These are phyloP conservation scores for Anneissia japonica DNA, from an alignment of 35 echinoderm and acorn worm genomes.

Conservation along the genomic window DNA sequence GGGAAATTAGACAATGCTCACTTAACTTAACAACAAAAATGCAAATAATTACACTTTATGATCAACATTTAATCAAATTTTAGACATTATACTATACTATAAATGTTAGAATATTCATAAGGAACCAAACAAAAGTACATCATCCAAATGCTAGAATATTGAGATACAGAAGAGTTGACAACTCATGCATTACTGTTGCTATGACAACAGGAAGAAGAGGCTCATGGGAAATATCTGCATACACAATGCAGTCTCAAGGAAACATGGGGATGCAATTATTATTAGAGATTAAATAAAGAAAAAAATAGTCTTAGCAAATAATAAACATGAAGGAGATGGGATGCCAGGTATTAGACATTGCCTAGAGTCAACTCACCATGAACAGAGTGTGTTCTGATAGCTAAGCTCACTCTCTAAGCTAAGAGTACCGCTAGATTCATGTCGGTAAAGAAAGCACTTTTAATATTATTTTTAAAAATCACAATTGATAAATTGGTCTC, in stretches of 20 bases:
- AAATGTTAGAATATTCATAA: not conserved
- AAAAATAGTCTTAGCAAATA: not conserved
- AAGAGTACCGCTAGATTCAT: not conserved
- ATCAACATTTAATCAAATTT: no score
- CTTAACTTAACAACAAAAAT: no score
- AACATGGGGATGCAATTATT: no score
- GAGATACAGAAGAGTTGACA: not conserved
- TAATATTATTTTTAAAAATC: no score
- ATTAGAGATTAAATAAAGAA: no score
- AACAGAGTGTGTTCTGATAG: not conserved
- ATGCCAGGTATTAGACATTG: not conserved
- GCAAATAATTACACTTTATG: no score
- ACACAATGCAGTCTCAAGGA: no score
- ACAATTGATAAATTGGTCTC: no score
- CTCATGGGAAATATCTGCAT: not conserved
- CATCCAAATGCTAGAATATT: not conserved
- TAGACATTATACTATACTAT: no score
- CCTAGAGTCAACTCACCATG: not conserved
- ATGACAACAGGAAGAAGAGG: not conserved
- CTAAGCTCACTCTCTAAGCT: not conserved
- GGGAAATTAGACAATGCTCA: no score
- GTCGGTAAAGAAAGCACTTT: not conserved
- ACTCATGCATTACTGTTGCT: not conserved
- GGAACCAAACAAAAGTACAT: not conserved
- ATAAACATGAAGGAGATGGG: not conserved